Evolutionary conservation across 2,113 vertebrate genomes (phyloP), one percentile per base, ranked within the genome.

Genomic region (Ammodramus savannarum): DNA sequence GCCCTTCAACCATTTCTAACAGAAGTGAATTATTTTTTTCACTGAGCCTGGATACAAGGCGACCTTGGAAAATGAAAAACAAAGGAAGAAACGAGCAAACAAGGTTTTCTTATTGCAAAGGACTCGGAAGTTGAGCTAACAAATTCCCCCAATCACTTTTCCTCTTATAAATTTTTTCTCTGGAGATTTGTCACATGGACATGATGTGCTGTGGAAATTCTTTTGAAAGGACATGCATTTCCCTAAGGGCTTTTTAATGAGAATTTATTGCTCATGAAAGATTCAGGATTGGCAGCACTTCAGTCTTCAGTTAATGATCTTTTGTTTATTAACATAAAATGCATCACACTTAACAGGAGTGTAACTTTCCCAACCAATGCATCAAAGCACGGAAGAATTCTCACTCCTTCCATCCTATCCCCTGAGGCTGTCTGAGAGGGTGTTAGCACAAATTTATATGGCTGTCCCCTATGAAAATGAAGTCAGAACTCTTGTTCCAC

Each of bases 291-390:
- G 95, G 91, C 92, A 96, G 91, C 87, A 89, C 74, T 96, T 94
- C 80, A 92, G 63, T 85, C 84, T 92, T 95, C 87, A 89, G 55
- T 85, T 91, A 96, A 96, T 48, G 61, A 94, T 95, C 94, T 96
- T 96, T 91, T 91, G 91, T 95, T 95, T 95, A 94, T 97, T 95
- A 95, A 94, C 84, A 95, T 82, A 91, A 95, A 89, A 85, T 58
- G 66, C 79, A 94, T 90, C 94, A 75, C 27, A 8, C 83, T 87
- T 86, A 89, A 84, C 77, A 91, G 74, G 66, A 95, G 38, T 43
- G 46, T 43, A 94, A 89, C 80, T 94, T 95, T 89, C 89, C 84
- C 84, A 92, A 92, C 66, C 41, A 72, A 39, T 52, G 89, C 87
- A 92, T 94, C 95, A 94, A 96, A 95, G 95, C 69, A 52, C 0